Conservation (phyloP, 2,113 vertebrate species). For the Falcunculus frontatus region DNA sequence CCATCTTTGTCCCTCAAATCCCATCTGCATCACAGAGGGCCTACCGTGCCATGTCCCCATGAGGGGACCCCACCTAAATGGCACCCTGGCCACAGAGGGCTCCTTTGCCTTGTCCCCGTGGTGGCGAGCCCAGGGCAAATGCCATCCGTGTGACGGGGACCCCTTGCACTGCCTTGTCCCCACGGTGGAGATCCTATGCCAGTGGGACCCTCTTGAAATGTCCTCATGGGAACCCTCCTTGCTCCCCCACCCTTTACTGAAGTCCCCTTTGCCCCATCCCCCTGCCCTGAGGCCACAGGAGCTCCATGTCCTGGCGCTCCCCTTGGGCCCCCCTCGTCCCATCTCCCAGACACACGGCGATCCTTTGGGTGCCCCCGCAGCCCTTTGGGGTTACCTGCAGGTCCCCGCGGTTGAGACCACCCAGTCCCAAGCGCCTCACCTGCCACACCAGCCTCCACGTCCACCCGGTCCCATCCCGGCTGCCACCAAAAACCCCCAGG, state of each 20-base stretch:
- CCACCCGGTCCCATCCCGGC: accelerated
- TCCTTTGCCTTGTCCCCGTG: neutral
- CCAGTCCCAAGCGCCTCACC: neutral
- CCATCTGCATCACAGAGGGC: neutral
- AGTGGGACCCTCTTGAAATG: neutral
- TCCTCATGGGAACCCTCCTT: neutral
- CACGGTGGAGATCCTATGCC: accelerated
- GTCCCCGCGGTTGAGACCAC: accelerated
- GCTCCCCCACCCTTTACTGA: neutral
- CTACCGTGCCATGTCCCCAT: too few species aligned
- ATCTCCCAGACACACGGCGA: neutral
- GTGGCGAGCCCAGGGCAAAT: accelerated
- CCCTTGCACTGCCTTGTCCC: neutral
- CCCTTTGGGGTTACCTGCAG: accelerated
- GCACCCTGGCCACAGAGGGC: neutral
- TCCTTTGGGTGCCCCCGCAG: accelerated
- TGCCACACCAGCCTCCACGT: neutral
- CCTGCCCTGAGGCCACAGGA: neutral
- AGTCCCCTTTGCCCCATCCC: neutral
- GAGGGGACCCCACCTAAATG: neutral
- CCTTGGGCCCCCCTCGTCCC: accelerated
- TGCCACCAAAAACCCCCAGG: neutral
- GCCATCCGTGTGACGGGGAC: accelerated
- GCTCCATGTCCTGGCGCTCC: accelerated
- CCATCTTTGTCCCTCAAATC: neutral